Evolutionary conservation across 2,888 invertebrate genomes (phyloP).

Genomic region (Strigamia maritima): DNA sequence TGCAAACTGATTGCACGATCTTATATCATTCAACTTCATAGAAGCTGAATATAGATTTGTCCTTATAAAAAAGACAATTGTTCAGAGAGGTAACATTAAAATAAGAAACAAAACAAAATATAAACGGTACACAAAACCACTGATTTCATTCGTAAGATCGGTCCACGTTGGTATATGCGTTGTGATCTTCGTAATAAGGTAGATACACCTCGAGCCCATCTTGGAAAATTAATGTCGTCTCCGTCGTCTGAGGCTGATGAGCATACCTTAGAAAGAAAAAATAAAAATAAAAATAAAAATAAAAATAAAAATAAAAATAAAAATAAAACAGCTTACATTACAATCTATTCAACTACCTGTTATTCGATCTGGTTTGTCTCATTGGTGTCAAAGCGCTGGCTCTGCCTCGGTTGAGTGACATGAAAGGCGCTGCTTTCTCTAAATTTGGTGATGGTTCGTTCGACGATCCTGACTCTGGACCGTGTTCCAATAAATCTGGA

Average conservation of each 20-base stretch:
- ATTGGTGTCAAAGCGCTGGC: neutral
- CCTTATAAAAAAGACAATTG: neutral
- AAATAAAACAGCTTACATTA: neutral
- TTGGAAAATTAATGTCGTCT: conserved; percentile 22
- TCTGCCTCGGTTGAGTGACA: conserved; percentile 8
- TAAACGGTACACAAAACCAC: neutral
- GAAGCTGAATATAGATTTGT: conserved; percentile 20
- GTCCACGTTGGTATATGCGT: conserved; percentile 6
- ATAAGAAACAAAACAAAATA: neutral
- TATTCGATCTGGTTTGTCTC: conserved; percentile 26
- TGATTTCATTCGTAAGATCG: neutral
- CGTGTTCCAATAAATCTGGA: conserved; percentile 37
- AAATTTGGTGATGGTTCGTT: conserved; percentile 35
- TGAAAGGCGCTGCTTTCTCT: conserved; percentile 3
- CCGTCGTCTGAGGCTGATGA: conserved; percentile 24
- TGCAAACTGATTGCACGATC: conserved; percentile 1
- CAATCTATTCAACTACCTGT: neutral
- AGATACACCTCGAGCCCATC: conserved; percentile 34
- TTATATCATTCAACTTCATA: conserved; percentile 18
- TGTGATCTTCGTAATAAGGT: conserved; percentile 33
- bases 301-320: neutral
- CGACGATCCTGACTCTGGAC: conserved; percentile 35
- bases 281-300: neutral
- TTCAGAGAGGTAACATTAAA: neutral
- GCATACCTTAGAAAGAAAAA: neutral